Evolutionary conservation across 2,888 invertebrate genomes (phyloP).

Genomic region (Himalopsyche japonica): DNA sequence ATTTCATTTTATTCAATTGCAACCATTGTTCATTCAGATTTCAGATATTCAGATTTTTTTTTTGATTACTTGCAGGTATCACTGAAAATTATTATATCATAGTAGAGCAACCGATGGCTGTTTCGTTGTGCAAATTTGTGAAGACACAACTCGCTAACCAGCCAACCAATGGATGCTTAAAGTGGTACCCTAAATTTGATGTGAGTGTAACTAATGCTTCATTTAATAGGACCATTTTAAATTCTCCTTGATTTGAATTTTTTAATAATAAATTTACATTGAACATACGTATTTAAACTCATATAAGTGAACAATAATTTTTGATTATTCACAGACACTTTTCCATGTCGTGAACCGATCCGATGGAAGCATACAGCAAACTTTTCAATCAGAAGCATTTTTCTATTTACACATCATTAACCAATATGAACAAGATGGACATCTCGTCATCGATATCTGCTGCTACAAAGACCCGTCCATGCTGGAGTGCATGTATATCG

Average conservation of each 20-base stretch:
- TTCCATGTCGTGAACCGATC: constrained; percentile 58
- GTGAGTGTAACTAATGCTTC: constrained; percentile 49
- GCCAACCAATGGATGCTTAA: constrained; percentile 68
- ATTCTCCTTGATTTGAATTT: not conserved
- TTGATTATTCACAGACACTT: constrained; percentile 52
- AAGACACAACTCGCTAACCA: constrained; percentile 65
- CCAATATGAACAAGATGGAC: constrained; percentile 72
- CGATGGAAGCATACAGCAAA: constrained; percentile 51
- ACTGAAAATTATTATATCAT: constrained; percentile 86
- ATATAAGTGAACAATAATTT: not conserved
- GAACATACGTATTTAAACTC: not conserved
- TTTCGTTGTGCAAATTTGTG: constrained; percentile 67
- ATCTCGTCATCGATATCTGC: constrained; percentile 78
- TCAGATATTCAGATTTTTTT: too few species aligned
- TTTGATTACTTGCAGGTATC: constrained; percentile 56
- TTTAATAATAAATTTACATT: not conserved
- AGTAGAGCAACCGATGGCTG: constrained; percentile 84
- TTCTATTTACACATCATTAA: constrained; percentile 89
- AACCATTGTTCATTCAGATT: not conserved
- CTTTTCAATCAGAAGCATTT: constrained; percentile 68
- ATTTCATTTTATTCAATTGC: not conserved
- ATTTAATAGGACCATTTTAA: not conserved
- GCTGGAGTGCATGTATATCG: constrained; percentile 84
- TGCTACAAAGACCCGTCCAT: constrained; percentile 81
- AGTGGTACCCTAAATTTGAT: constrained; percentile 75